Evolutionary conservation across 2,888 invertebrate species (phyloP).

Genomic region (Leptinotarsa rubiginosa): DNA sequence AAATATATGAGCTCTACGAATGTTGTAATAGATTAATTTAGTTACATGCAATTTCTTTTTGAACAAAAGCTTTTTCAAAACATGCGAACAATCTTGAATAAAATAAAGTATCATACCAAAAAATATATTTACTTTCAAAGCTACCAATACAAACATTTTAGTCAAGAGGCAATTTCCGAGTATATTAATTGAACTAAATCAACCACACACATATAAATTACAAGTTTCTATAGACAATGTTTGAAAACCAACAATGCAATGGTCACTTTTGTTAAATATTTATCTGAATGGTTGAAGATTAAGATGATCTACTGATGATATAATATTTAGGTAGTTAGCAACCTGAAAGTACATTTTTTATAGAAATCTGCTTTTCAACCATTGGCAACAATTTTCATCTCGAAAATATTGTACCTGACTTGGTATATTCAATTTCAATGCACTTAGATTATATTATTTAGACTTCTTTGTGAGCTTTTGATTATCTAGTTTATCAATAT

Average conservation of each 20-base stretch:
- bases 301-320: too few species aligned
- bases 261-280: background rate
- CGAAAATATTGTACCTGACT: too few species aligned
- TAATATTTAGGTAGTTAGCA: too few species aligned
- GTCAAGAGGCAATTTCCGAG: background rate
- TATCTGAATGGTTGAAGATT: too few species aligned
- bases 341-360: too few species aligned
- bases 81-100: conserved; percentile 11
- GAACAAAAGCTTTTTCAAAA: background rate
- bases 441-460: too few species aligned
- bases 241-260: too few species aligned
- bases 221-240: background rate
- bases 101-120: conserved; percentile 11
- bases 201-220: background rate
- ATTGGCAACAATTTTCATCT: too few species aligned
- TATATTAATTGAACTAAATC: background rate
- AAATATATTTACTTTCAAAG: conserved; percentile 22
- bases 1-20: background rate
- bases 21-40: conserved; percentile 6
- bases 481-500: too few species aligned
- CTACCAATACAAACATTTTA: conserved; percentile 4
- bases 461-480: too few species aligned
- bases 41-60: conserved; percentile 24
- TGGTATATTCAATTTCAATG: too few species aligned
- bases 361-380: too few species aligned